A percentile compares a stretch with the other conserved stretches of the same genome.
These are phyloP conservation scores for Fundulus diaphanus DNA, from an alignment of 2,797 vertebrate genomes.

Conservation along the genomic window DNA sequence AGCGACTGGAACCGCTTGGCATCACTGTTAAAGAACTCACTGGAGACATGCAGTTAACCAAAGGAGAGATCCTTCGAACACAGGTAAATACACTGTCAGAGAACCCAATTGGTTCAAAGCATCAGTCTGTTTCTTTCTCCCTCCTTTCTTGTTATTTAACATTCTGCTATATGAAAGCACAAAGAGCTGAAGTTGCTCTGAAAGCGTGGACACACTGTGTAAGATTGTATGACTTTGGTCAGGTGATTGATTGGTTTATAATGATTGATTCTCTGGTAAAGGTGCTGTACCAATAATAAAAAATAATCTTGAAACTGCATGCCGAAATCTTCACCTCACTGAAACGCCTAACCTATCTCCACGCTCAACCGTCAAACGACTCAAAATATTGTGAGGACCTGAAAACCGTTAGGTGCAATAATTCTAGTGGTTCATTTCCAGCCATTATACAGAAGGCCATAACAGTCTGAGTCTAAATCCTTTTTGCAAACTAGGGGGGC, in stretches of 20 bases:
- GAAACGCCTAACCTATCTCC: too few relatives aligned
- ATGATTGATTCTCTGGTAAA: not conserved
- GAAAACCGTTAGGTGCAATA: too few relatives aligned
- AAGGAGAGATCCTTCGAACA: slow-evolving; percentile 90
- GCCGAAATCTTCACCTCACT: too few relatives aligned
- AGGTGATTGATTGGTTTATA: not conserved
- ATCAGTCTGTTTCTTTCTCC: too few relatives aligned
- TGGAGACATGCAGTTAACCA: slow-evolving; percentile 98
- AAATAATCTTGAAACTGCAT: not conserved
- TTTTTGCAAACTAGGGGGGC: too few relatives aligned
- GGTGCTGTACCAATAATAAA: not conserved
- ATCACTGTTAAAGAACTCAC: slow-evolving; percentile 95
- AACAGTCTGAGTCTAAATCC: too few relatives aligned
- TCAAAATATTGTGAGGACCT: too few relatives aligned
- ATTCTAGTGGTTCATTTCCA: too few relatives aligned
- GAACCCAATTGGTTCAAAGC: slow-evolving; percentile 3
- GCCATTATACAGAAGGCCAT: too few relatives aligned
- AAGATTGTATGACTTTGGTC: not conserved
- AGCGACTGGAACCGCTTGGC: slow-evolving; percentile 92
- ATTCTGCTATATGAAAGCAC: not conserved
- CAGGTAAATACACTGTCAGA: slow-evolving; percentile 55
- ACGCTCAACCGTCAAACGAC: too few relatives aligned
- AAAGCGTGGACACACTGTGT: not conserved
- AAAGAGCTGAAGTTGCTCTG: not conserved
- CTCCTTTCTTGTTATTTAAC: not conserved